phyloP scores from a whole-genome alignment of 37 sponge, comb jelly and placozoan species.

The Ephydatia muelleri region DNA sequence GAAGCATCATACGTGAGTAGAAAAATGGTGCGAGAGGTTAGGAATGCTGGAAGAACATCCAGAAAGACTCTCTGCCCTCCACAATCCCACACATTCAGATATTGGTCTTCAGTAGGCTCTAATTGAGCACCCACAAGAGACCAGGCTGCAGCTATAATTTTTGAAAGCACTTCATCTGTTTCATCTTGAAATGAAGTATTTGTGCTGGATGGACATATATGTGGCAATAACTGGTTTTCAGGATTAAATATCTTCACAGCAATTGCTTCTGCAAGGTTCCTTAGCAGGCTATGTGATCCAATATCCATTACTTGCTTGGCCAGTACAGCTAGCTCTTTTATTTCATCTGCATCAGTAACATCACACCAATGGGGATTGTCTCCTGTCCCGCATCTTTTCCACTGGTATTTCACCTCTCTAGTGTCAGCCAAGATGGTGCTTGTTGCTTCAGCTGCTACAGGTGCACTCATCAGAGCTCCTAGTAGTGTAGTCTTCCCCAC shows the following conservation, averaged over 20 bases:
- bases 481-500: constrained; percentile 45
- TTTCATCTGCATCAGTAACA: constrained; percentile 29
- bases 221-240: too few species aligned
- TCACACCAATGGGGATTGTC: not conserved
- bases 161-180: not conserved
- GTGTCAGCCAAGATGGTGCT: constrained; percentile 36
- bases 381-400: not conserved
- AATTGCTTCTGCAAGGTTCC: too few species aligned
- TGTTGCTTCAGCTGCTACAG: not conserved
- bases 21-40: constrained; percentile 42
- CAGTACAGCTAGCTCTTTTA: constrained; percentile 19
- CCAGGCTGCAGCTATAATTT: not conserved
- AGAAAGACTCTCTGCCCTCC: constrained; percentile 64
- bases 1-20: constrained; percentile 55
- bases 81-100: constrained; percentile 63
- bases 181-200: not conserved
- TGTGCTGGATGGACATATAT: too few species aligned
- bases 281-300: too few species aligned
- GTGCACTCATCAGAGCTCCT: constrained; percentile 18
- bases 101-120: not conserved
- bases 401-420: not conserved
- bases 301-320: constrained; percentile 1
- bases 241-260: too few species aligned
- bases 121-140: not conserved
- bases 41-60: constrained; percentile 51